Conservation (phyloP, 2,888 invertebrate genomes). For the Agrypnus murinus region DNA sequence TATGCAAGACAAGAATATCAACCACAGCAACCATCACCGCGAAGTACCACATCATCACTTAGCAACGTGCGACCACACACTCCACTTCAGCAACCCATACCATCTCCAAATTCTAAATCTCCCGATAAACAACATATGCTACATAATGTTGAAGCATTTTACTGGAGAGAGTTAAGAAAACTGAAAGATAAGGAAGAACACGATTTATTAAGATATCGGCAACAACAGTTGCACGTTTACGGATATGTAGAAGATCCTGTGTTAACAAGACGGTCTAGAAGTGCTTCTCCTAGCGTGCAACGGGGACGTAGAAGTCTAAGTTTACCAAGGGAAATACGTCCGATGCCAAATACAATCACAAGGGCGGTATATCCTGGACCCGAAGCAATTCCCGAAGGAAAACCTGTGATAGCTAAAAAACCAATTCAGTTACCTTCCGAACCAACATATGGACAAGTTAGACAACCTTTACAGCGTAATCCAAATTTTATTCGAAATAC, state of each 20-base stretch:
- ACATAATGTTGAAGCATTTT: slow-evolving; percentile 78
- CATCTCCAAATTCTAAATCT: slow-evolving; percentile 56
- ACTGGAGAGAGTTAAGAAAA: slow-evolving; percentile 81
- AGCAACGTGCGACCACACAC: slow-evolving; percentile 28
- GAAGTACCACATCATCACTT: slow-evolving; percentile 26
- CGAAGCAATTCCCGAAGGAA: slow-evolving; percentile 56
- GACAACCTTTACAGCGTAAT: slow-evolving; percentile 48
- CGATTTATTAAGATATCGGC: slow-evolving; percentile 65
- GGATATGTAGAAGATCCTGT: slow-evolving; percentile 66
- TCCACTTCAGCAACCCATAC: slow-evolving; percentile 22
- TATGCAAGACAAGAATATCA: slow-evolving; percentile 7
- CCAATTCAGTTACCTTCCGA: slow-evolving; percentile 40
- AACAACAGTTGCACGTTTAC: slow-evolving; percentile 62
- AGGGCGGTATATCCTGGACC: slow-evolving; percentile 26
- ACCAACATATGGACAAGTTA: slow-evolving; percentile 30
- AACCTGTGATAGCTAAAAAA: slow-evolving; percentile 46
- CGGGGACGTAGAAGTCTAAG: slow-evolving; percentile 70
- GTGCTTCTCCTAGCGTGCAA: slow-evolving; percentile 70
- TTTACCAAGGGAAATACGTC: slow-evolving; percentile 62
- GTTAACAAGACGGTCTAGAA: slow-evolving; percentile 69
- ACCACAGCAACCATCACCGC: slow-evolving; percentile 28
- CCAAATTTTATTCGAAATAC: slow-evolving; percentile 61
- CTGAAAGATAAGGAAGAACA: slow-evolving; percentile 78
- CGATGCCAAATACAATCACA: slow-evolving; percentile 12
- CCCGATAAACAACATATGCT: slow-evolving; percentile 75